Evolutionary conservation across 2,888 invertebrate genomes (phyloP).

Genomic region (Drosophila sordidula): DNA sequence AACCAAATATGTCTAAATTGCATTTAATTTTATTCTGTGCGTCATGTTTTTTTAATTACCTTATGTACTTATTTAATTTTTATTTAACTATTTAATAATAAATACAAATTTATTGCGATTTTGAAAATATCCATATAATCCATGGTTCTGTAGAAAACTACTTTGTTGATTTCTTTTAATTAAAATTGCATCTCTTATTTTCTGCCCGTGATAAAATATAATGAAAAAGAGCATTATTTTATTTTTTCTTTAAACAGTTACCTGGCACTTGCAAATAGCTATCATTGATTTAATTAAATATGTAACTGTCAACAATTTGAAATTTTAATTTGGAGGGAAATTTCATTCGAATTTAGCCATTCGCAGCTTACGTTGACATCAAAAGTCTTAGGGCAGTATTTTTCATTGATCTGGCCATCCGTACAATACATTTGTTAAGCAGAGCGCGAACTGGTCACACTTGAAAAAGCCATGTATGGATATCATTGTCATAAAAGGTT

Average conservation of each 20-base stretch:
- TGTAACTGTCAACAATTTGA: neutral
- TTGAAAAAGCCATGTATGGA: neutral
- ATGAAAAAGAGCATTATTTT: slow-evolving; percentile 57
- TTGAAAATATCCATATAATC: neutral
- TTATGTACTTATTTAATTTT: neutral
- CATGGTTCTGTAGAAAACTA: too few species aligned
- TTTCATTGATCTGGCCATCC: slow-evolving; percentile 14
- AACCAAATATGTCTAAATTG: neutral
- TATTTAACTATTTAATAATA: neutral
- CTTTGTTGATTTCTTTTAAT: too few species aligned
- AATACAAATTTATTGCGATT: neutral
- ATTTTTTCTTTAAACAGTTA: slow-evolving; percentile 9
- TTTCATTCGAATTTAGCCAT: slow-evolving; percentile 3
- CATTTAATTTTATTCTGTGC: neutral
- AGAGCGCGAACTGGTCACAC: neutral
- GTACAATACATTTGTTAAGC: neutral
- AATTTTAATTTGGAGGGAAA: slow-evolving; percentile 23
- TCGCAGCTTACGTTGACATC: slow-evolving; percentile 8
- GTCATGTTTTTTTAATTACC: neutral
- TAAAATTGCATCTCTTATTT: too few species aligned
- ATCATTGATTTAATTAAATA: neutral
- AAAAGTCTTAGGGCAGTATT: neutral
- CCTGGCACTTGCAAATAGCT: too few species aligned
- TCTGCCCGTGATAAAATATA: slow-evolving; percentile 35
- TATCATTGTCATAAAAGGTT: neutral